These are phyloP conservation scores for Syngnathus rostellatus DNA, from an alignment of 2,797 vertebrate species.

Conservation along the genomic window DNA sequence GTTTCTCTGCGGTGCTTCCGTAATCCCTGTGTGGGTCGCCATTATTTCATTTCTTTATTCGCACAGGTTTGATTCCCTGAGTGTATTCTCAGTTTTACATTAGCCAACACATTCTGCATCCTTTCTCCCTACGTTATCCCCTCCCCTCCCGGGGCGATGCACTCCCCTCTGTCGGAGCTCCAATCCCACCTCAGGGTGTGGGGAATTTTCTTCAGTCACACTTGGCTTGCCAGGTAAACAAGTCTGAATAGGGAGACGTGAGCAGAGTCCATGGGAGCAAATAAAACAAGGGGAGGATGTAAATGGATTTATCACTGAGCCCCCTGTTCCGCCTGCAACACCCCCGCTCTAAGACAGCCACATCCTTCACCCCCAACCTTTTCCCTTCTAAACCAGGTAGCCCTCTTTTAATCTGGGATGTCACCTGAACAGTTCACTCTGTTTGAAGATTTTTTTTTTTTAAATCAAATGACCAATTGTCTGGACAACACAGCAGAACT, in stretches of 20 bases:
- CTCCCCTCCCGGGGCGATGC: conserved; percentile 28
- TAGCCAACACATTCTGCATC: conserved; percentile 28
- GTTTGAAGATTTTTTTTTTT: neutral
- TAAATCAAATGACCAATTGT: neutral
- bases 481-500: neutral
- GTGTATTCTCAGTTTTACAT: neutral
- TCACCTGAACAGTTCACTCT: conserved; percentile 2
- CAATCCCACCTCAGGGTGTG: conserved; percentile 74
- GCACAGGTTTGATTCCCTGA: neutral
- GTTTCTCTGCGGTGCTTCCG: conserved; percentile 49
- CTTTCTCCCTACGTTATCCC: conserved; percentile 36
- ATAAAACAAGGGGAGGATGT: conserved; percentile 71
- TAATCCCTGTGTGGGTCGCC: conserved; percentile 62
- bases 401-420: conserved; percentile 55
- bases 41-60: conserved; percentile 70
- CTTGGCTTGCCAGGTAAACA: conserved; percentile 89
- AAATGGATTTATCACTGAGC: conserved; percentile 74
- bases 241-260: conserved; percentile 69
- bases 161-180: conserved; percentile 38
- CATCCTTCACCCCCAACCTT: conserved; percentile 9
- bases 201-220: conserved; percentile 88
- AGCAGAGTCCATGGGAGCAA: conserved; percentile 62
- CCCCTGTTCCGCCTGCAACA: conserved; percentile 24
- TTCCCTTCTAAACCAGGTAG: conserved; percentile 35
- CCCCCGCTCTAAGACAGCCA: conserved; percentile 17